Evolutionary conservation across 2,113 vertebrate genomes (phyloP).

Genomic region (Perca flavescens): DNA sequence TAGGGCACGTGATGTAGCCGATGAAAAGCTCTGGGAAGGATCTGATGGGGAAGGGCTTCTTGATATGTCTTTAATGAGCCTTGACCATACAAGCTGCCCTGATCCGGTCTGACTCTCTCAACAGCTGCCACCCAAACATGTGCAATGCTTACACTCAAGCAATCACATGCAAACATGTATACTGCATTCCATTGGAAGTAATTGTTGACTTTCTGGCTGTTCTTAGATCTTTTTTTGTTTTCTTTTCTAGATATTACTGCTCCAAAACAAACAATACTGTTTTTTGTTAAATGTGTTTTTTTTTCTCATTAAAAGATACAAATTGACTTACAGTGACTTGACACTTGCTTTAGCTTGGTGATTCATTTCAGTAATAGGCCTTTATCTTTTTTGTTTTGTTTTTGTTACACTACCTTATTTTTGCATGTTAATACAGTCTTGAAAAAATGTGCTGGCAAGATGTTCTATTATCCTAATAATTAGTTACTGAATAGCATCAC

Average conservation of each 20-base stretch:
- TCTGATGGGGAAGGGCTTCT: conserved; percentile 13
- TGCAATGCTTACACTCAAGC: conserved; percentile 2
- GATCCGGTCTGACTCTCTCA: conserved; percentile 21
- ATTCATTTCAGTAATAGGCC: not conserved
- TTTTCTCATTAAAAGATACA: not conserved
- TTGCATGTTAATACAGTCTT: not conserved
- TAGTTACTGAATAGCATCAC: not conserved
- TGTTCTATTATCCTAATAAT: not conserved
- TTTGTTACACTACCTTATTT: not conserved
- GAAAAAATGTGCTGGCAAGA: not conserved
- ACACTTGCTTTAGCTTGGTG: not conserved
- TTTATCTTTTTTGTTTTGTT: too few species aligned
- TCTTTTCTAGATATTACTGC: not conserved
- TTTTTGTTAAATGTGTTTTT: not conserved
- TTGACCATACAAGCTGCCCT: conserved; percentile 46
- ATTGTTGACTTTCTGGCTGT: not conserved
- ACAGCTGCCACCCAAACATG: conserved; percentile 32
- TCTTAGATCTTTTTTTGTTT: not conserved
- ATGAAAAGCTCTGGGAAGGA: conserved; percentile 2
- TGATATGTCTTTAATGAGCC: conserved; percentile 43
- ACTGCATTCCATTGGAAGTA: not conserved
- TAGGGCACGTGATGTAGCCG: not conserved
- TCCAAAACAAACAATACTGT: not conserved
- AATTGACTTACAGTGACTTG: not conserved
- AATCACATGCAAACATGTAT: not conserved